Percentiles rank a stretch among this genome's conserved stretches.
phyloP scores from a whole-genome alignment of 2,888 invertebrate species.

The Pseudoips prasinana region DNA sequence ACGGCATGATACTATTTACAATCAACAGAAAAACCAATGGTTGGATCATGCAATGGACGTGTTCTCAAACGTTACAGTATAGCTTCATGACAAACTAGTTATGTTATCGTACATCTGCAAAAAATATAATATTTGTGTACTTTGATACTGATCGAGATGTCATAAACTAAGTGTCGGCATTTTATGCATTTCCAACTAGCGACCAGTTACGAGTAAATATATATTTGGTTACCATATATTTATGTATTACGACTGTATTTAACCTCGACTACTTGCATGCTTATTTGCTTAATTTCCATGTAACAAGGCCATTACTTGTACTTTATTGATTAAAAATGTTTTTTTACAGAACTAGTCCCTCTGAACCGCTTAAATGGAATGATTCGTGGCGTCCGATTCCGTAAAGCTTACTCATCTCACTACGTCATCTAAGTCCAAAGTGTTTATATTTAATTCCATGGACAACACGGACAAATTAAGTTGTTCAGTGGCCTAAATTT shows the following conservation, averaged over 20 bases:
- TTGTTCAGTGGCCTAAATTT: conserved; percentile 64
- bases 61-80: conserved; percentile 48
- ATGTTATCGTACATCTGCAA: conserved; percentile 71
- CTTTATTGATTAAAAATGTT: conserved; percentile 58
- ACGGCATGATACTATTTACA: conserved; percentile 54
- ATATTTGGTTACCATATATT: conserved; percentile 40
- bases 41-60: conserved; percentile 67
- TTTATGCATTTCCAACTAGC: conserved; percentile 62
- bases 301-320: conserved; percentile 76
- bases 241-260: conserved; percentile 47
- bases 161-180: conserved; percentile 63
- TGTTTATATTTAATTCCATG: conserved; percentile 32
- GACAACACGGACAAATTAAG: conserved; percentile 46
- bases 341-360: conserved; percentile 42
- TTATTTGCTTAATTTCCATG: conserved; percentile 56
- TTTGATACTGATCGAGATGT: conserved; percentile 53
- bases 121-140: conserved; percentile 73
- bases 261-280: conserved; percentile 46
- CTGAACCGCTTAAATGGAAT: conserved; percentile 34
- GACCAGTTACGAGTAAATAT: conserved; percentile 53
- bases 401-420: conserved; percentile 61
- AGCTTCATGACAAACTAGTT: conserved; percentile 55
- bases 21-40: conserved; percentile 49
- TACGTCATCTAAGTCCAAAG: conserved; percentile 45
- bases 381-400: conserved; percentile 33